Evolutionary conservation across 2,797 vertebrate species (phyloP).

Genomic region (Coregonus suidteri): DNA sequence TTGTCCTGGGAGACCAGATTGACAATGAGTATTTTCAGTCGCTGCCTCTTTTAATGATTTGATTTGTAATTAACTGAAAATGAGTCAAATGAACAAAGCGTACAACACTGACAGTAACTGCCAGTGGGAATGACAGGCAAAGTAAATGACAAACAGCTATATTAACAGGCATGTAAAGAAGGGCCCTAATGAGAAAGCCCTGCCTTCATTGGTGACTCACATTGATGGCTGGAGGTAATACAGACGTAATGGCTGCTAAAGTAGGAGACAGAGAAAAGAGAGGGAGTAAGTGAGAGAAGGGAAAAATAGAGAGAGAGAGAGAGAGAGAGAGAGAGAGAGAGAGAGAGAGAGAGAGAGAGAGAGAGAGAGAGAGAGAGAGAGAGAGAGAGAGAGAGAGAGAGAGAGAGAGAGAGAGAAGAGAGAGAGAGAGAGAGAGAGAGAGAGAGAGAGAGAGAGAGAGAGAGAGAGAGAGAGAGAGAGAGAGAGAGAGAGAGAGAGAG

Average conservation of each 20-base stretch:
- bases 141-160: conserved; percentile 41
- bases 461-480: no score
- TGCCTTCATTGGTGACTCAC: conserved; percentile 52
- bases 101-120: conserved; percentile 13
- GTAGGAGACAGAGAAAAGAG: neutral
- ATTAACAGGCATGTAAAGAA: conserved; percentile 34
- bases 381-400: no score
- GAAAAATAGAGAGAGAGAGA: neutral
- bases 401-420: no score
- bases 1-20: conserved; percentile 28
- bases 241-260: conserved; percentile 52
- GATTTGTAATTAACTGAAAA: conserved; percentile 54
- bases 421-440: conserved; percentile 8
- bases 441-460: neutral
- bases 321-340: neutral
- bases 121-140: conserved; percentile 52
- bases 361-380: no score
- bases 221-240: conserved; percentile 57
- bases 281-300: neutral
- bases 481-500: no score
- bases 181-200: conserved; percentile 51
- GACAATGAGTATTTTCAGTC: conserved; percentile 34
- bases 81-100: conserved; percentile 39
- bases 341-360: neutral
- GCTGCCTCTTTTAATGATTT: conserved; percentile 48